Evolutionary conservation across 2,797 vertebrate species (phyloP).

Genomic region (Falco berigora): DNA sequence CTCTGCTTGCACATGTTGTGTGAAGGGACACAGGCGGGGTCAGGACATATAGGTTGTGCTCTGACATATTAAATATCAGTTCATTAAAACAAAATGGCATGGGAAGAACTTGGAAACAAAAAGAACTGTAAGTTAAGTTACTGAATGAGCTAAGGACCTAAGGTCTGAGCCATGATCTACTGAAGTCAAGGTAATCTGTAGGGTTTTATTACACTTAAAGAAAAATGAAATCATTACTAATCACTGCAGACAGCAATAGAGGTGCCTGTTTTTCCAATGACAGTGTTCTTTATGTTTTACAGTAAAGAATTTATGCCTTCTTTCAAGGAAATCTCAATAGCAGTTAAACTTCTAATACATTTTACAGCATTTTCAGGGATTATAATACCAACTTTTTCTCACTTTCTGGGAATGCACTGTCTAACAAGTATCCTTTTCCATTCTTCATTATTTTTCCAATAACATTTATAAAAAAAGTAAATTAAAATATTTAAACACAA

Average conservation of each 20-base stretch:
- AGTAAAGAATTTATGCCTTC: neutral
- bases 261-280: neutral
- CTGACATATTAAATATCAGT: neutral
- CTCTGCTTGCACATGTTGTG: neutral
- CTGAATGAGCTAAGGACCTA: neutral
- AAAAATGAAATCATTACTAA: neutral
- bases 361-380: neutral
- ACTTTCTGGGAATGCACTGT: neutral
- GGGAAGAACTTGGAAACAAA: neutral
- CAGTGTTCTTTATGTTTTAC: neutral
- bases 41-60: neutral
- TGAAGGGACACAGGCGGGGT: neutral
- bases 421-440: conserved; percentile 4
- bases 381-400: neutral
- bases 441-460: conserved; percentile 48
- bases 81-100: neutral
- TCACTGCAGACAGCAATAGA: neutral
- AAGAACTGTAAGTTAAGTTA: neutral
- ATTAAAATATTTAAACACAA: conserved; percentile 63
- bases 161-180: neutral
- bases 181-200: neutral
- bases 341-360: neutral
- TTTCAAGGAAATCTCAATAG: neutral
- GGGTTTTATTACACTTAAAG: neutral
- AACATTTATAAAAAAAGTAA: conserved; percentile 29